Conservation (phyloP, 2,888 invertebrate genomes). For the Cetonia aurata region DNA sequence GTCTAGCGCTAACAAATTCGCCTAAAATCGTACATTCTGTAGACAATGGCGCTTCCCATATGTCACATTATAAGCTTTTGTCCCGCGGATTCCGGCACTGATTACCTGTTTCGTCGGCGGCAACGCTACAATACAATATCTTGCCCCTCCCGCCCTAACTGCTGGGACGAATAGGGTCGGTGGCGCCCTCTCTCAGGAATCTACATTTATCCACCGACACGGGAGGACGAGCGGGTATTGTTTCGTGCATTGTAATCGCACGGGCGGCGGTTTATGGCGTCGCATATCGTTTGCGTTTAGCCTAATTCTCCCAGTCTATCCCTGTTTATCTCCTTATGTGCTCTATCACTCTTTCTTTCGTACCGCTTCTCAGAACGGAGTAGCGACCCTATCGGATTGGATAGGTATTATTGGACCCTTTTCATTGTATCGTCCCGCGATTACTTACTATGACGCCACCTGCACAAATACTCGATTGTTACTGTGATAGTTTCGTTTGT, state of each 20-base stretch:
- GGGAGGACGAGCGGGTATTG: slow-evolving; percentile 50
- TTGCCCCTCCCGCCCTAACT: slow-evolving; percentile 54
- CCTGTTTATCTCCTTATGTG: background rate
- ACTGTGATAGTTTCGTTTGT: slow-evolving; percentile 15
- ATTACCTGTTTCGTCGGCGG: slow-evolving; percentile 55
- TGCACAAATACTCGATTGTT: slow-evolving; percentile 22
- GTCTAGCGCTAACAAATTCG: slow-evolving; percentile 23
- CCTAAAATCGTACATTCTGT: slow-evolving; percentile 55
- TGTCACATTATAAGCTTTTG: slow-evolving; percentile 59
- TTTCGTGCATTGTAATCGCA: slow-evolving; percentile 58
- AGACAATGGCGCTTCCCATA: slow-evolving; percentile 58
- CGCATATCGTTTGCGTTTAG: slow-evolving; percentile 43
- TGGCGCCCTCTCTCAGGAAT: slow-evolving; percentile 48
- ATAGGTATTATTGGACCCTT: background rate
- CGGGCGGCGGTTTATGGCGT: slow-evolving; percentile 50
- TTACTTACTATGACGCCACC: background rate
- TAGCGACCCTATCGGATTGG: background rate
- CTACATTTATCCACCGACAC: slow-evolving; percentile 53
- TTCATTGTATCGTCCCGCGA: background rate
- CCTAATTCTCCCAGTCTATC: slow-evolving; percentile 18
- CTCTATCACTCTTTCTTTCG: background rate
- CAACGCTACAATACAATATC: slow-evolving; percentile 56
- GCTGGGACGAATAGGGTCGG: slow-evolving; percentile 44
- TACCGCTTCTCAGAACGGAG: background rate
- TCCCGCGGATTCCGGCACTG: slow-evolving; percentile 52